Base-by-base conservation (phyloP, 64 coral and sea anemone genomes). In the Montipora cactus region DNA sequence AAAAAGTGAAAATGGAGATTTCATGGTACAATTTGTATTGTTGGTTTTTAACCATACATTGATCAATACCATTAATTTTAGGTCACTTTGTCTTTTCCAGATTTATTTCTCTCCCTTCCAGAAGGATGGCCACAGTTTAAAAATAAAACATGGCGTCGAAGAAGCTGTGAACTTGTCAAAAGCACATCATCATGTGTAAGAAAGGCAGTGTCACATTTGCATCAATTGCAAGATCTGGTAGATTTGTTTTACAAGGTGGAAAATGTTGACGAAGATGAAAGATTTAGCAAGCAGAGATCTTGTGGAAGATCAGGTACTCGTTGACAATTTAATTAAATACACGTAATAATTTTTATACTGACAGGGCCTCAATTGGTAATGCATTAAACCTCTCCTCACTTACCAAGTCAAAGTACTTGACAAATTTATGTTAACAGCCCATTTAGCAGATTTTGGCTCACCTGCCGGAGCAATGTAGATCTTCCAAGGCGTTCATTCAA, bases 121-220 rank as follows among this genome's bases (percentile, higher is more conserved):
- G 79, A 97, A 81, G 89, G 92, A 19, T 94, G 89, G 92, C 95
- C 95, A 84, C 44, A 66, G n/a, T 91, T 74, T 74, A 57, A 58
- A 81, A 94, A 88, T 44, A 93, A 87, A 52, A 20, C 67, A 3
- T 92, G 95, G 92, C 89, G 97, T 52, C 94, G 95, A 2, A 81
- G 92, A 73, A 99, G 97, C 67, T 99, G 97, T 67, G 97, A 99
- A n/a, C 79, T 99, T 28, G 91, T 94, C 52, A 94, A 94, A 59
- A 94, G 92, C 58, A 79, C 91, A 20, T 96, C 92, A 12, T 94
- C 97, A 55, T 99, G 97, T 94, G 95, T 99, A 1, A 93, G 95
- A 55, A 99, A 99, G 77, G 97, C 92, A 79, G 83, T 91, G 51
- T 88, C 86, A 25, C 97, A 99, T 92, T 87, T 99, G 15, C 89